Evolutionary conservation across 1,140 invertebrate genomes (phyloP), one percentile per base, ranked within the genome.

Genomic region (Limonius californicus): DNA sequence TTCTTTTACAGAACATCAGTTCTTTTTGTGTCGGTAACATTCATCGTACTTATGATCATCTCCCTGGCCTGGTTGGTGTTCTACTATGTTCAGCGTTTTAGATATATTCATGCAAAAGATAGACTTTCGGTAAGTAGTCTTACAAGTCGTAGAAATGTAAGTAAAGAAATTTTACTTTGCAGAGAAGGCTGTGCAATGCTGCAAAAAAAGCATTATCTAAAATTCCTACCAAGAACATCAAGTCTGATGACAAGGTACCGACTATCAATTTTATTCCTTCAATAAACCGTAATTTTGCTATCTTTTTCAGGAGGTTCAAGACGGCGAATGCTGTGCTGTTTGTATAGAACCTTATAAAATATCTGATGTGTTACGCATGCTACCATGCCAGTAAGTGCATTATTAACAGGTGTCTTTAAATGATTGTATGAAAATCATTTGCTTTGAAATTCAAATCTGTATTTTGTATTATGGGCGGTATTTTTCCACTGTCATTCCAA

Each of bases 31-130:
- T 94, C 92, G 16, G 91, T 96, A 62, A 95, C 93, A 0, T 97
- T 97, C 78, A 95, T 96, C 64, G 89, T 97, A 43, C 81, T 96
- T 54, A 95, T 96, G 91, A 88, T 96, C 61, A 95, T 96, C 39
- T 95, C 92, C 0, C 78, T 96, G 61, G 90, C 92, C 1, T 97
- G 94, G 94, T 83, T 97, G 1, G 87, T 95, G 15, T 96, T 96
- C 79, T 97, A 97, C 80, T 96, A 96, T 76, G 88, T 96, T 35
- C 94, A 96, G 78, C 81, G 93, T 61, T 95, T 95, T 77, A 82
- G 93, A 20, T 95, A 96, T 77, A 89, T 95, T 57, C 91, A 96
- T 77, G 92, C 93, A 23, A 96, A 96, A 77, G 94, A 90, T 66
- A 78, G 85, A 64, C 77, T 88, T 21, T 88, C 89, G 66, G 90